These are phyloP conservation scores for Tiaroga cobitis DNA, from an alignment of 2,797 vertebrate species.

Conservation along the genomic window DNA sequence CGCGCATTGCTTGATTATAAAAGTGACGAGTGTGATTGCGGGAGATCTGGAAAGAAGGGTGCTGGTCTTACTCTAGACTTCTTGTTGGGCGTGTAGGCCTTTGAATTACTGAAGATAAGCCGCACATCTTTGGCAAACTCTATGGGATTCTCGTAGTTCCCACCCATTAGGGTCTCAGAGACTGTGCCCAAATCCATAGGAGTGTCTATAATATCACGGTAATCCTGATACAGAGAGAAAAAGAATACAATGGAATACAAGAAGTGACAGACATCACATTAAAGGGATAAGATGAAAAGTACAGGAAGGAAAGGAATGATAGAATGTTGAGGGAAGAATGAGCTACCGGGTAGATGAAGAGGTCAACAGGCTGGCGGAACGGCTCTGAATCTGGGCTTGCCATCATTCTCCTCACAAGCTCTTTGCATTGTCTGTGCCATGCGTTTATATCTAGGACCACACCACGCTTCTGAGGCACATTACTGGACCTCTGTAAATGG, in stretches of 20 bases:
- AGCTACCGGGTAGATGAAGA: conserved; percentile 88
- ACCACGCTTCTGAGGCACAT: conserved; percentile 79
- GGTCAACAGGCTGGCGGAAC: conserved; percentile 90
- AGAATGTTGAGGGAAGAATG: neutral
- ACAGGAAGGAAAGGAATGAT: neutral
- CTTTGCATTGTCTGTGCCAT: conserved; percentile 88
- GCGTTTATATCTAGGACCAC: conserved; percentile 78
- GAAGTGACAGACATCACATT: neutral
- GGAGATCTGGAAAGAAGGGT: neutral
- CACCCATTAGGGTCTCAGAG: conserved; percentile 88
- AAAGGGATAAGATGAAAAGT: neutral
- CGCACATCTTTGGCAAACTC: conserved; percentile 97
- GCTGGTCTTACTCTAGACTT: conserved; percentile 90
- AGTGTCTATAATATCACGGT: conserved; percentile 92
- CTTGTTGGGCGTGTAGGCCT: conserved; percentile 98
- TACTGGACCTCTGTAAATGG: conserved; percentile 60
- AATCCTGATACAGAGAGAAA: conserved; percentile 80
- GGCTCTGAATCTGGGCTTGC: conserved; percentile 89
- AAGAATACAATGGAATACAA: neutral
- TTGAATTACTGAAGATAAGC: conserved; percentile 98
- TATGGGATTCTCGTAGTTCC: conserved; percentile 91
- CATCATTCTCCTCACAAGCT: conserved; percentile 88
- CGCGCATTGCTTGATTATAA: neutral
- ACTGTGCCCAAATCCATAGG: conserved; percentile 97
- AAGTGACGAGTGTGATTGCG: neutral